Percentiles rank a stretch among this genome's conserved stretches.
These are phyloP conservation scores for Pogonocichla stellata DNA, from an alignment of 2,113 vertebrate genomes.

Conservation along the genomic window DNA sequence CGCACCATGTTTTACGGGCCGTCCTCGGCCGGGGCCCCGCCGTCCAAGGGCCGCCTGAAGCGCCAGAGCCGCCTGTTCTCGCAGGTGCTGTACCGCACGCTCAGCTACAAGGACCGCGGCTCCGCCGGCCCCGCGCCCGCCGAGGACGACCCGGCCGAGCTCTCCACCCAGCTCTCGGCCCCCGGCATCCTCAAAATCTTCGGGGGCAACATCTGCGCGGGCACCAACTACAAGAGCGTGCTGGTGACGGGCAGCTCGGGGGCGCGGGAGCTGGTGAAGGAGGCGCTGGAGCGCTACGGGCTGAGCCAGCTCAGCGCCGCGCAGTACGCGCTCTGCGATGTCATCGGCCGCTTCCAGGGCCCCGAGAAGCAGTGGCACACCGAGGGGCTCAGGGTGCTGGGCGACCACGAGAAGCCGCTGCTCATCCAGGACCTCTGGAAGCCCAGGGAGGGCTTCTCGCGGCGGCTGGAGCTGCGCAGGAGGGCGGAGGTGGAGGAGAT, in stretches of 20 bases:
- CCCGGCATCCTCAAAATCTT: slow-evolving; percentile 95
- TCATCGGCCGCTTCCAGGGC: slow-evolving; percentile 84
- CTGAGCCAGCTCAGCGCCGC: slow-evolving; percentile 80
- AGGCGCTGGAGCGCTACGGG: slow-evolving; percentile 91
- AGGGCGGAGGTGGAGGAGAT: slow-evolving; percentile 88
- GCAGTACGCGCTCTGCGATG: slow-evolving; percentile 88
- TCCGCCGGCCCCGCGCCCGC: slow-evolving; percentile 56
- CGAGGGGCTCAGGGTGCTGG: slow-evolving; percentile 84
- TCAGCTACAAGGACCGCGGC: slow-evolving; percentile 89
- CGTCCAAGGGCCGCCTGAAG: slow-evolving; percentile 89
- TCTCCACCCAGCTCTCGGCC: slow-evolving; percentile 91
- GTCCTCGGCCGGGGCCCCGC: slow-evolving; percentile 86
- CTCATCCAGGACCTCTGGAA: slow-evolving; percentile 95
- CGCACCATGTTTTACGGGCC: slow-evolving; percentile 91
- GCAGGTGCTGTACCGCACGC: slow-evolving; percentile 86
- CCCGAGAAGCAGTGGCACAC: slow-evolving; percentile 81
- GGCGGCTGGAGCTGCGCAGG: slow-evolving; percentile 88
- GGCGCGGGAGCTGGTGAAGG: slow-evolving; percentile 88
- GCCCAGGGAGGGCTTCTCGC: slow-evolving; percentile 88
- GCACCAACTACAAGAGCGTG: slow-evolving; percentile 96
- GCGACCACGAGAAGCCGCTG: slow-evolving; percentile 90
- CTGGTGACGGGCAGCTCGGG: slow-evolving; percentile 89
- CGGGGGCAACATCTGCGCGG: slow-evolving; percentile 87
- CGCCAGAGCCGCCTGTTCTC: slow-evolving; percentile 91
- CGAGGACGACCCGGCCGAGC: slow-evolving; percentile 87